Base-by-base conservation (phyloP, 2,113 vertebrate species). In the Gymnarchus niloticus region DNA sequence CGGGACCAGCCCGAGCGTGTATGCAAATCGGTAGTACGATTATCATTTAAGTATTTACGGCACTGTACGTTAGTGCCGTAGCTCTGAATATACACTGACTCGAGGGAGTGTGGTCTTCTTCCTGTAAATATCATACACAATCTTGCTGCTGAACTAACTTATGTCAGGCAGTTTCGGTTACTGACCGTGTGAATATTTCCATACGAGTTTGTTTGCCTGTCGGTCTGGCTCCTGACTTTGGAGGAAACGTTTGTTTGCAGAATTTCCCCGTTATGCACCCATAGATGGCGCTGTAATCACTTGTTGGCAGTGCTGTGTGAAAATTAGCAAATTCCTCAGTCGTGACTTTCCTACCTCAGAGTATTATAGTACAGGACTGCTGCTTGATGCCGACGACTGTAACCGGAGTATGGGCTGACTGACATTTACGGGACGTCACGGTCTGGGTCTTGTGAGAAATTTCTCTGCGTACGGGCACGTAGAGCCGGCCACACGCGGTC, bases 261-360 rank as follows among this genome's bases (percentile, higher is more conserved):
- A 37, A 69, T 69, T 41, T 19, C n/a, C n/a, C n/a, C n/a, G 12
- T 73, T 33, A 41, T 37, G 33, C 5, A 6, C 65, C 17, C 33
- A 69, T 56, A 56, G 54, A 59, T n/a, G 23, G 56, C 23, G 56
- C 56, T 9, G 28, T 73, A 73, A 73, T 73, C 65, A 73, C 65
- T 73, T 73, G 17, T 73, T 73, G 14, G 33, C 65, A 37, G 9
- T n/a, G 33, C 10, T 37, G 65, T 73, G 28, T 41, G 65, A 73
- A 41, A 28, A 65, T 73, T 73, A 12, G 65, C 33, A 37, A 73
- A 73, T 28, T 28, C 33, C 33, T 73, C 41, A 3, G 65, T 33
- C 41, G 65, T 73, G 41, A 73, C 65, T 73, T n/a, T 41, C 33
- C 65, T 73, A 73, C 65, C 65, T 73, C 65, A 73, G 65, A 73